phyloP scores from a whole-genome alignment of 2,888 invertebrate genomes.

The Epirrhoe tristata region DNA sequence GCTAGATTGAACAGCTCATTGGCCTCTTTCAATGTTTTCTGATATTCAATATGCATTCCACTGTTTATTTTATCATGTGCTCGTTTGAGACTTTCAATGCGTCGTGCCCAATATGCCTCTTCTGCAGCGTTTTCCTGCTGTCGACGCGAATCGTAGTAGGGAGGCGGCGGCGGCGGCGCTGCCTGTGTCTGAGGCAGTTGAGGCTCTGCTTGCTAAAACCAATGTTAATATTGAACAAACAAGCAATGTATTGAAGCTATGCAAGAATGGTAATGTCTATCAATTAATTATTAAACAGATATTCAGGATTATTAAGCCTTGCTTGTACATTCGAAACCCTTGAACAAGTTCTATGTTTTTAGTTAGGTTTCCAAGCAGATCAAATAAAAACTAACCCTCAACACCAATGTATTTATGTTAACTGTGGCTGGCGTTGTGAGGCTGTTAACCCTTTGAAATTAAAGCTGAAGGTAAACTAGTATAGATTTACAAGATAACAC shows the following conservation, averaged over 20 bases:
- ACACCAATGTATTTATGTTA: slow-evolving; percentile 2
- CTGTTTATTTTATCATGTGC: slow-evolving; percentile 76
- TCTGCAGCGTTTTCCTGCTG: slow-evolving; percentile 70
- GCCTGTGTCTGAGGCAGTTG: slow-evolving; percentile 54
- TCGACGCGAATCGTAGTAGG: slow-evolving; percentile 61
- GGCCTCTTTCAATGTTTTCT: slow-evolving; percentile 76
- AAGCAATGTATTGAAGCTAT: background rate
- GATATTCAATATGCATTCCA: slow-evolving; percentile 75
- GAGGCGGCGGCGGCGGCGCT: slow-evolving; percentile 54
- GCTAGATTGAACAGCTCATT: slow-evolving; percentile 71
- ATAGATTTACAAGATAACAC: slow-evolving; percentile 23
- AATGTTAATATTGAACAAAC: background rate
- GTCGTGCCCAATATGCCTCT: slow-evolving; percentile 77
- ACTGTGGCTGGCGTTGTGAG: slow-evolving; percentile 1
- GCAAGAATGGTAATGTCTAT: too few relatives aligned
- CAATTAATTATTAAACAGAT: too few relatives aligned
- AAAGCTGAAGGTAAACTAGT: slow-evolving; percentile 3
- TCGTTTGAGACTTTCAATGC: slow-evolving; percentile 75
- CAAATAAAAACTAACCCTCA: slow-evolving; percentile 23
- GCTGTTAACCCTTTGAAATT: slow-evolving; percentile 6
- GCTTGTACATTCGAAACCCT: too few relatives aligned
- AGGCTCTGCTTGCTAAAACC: slow-evolving; percentile 70
- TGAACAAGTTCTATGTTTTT: background rate
- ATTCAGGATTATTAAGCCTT: too few relatives aligned
- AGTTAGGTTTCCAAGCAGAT: background rate